Evolutionary conservation across 1,140 invertebrate genomes (phyloP).

Genomic region (Platyura marginata): DNA sequence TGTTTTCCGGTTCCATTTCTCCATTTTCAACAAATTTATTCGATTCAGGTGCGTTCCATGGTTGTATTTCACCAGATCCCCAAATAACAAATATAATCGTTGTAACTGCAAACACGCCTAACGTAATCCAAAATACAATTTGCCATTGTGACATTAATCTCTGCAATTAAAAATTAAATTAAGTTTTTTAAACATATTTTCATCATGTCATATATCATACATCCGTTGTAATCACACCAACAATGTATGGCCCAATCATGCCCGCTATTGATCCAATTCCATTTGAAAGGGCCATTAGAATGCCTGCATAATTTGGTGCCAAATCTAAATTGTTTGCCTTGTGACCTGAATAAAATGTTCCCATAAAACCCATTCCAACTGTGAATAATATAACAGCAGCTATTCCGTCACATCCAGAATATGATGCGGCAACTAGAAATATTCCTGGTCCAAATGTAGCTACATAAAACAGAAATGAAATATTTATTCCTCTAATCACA

Average conservation of each 20-base stretch:
- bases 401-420: slow-evolving; percentile 51
- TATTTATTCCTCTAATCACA: too few species aligned
- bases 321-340: slow-evolving; percentile 69
- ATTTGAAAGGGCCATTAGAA: slow-evolving; percentile 68
- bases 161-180: not conserved
- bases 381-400: slow-evolving; percentile 45
- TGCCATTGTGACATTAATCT: slow-evolving; percentile 42
- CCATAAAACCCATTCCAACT: slow-evolving; percentile 53
- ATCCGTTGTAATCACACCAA: slow-evolving; percentile 54
- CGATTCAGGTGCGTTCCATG: too few species aligned
- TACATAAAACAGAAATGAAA: slow-evolving; percentile 11
- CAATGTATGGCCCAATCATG: slow-evolving; percentile 58
- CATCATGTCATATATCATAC: too few species aligned
- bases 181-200: not conserved
- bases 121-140: slow-evolving; percentile 63
- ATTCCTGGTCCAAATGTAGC: slow-evolving; percentile 53
- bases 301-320: slow-evolving; percentile 63
- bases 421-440: slow-evolving; percentile 61
- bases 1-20: too few species aligned
- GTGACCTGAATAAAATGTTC: slow-evolving; percentile 55
- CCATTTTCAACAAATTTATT: too few species aligned
- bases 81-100: slow-evolving; percentile 52
- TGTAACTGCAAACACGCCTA: slow-evolving; percentile 50
- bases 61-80: slow-evolving; percentile 50
- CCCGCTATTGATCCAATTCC: slow-evolving; percentile 47